Conservation (phyloP, 2,113 vertebrate genomes). For the Melanocharis versteri region DNA sequence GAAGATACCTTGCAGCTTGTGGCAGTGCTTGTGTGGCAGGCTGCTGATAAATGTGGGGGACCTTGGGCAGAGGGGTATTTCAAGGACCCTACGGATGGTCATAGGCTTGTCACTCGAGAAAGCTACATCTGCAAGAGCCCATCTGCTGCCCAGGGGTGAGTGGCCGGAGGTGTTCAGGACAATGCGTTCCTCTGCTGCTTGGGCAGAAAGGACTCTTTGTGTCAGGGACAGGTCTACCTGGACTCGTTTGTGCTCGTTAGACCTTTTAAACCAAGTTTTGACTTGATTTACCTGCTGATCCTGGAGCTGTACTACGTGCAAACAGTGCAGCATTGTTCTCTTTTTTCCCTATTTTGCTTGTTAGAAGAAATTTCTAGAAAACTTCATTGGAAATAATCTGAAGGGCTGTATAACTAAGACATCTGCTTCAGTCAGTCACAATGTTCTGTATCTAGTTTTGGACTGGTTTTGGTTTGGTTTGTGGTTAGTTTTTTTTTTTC, state of each 20-base stretch:
- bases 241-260: background rate
- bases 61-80: background rate
- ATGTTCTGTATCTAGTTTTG: background rate
- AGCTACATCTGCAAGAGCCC: background rate
- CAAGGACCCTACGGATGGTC: background rate
- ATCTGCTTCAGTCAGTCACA: background rate
- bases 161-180: background rate
- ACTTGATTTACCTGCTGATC: conserved; percentile 17
- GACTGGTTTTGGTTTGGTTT: background rate
- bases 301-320: background rate
- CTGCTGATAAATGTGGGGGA: background rate
- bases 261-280: background rate
- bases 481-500: background rate
- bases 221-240: background rate
- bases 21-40: background rate
- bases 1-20: background rate
- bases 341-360: background rate
- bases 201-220: background rate
- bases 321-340: background rate
- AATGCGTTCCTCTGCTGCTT: background rate
- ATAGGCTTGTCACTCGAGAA: background rate
- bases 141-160: background rate
- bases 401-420: background rate
- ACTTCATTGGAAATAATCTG: background rate
- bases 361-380: background rate